Evolutionary conservation across 35 echinoderm and acorn worm genomes (phyloP).

Genomic region (Eucidaris tribuloides): DNA sequence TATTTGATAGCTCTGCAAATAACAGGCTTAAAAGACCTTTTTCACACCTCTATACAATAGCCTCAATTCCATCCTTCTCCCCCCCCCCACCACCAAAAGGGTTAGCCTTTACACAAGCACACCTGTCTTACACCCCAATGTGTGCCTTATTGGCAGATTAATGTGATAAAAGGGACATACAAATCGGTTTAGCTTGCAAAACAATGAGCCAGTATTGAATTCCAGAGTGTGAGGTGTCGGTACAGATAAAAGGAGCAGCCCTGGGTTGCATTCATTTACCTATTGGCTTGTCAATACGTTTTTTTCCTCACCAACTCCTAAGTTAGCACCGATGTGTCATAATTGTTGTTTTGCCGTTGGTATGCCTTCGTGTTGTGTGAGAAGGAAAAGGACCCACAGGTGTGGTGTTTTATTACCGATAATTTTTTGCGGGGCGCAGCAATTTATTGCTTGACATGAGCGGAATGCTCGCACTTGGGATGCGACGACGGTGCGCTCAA

Average conservation of each 20-base stretch:
- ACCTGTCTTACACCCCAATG: constrained; percentile 22
- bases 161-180: neutral
- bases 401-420: no score
- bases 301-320: neutral
- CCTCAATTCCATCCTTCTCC: neutral
- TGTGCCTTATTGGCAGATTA: constrained; percentile 20
- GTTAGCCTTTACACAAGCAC: neutral
- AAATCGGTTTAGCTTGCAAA: no score
- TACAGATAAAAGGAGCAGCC: neutral
- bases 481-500: no score
- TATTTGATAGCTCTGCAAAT: neutral
- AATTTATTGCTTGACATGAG: no score
- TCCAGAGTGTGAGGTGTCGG: neutral
- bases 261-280: neutral
- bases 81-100: neutral
- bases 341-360: neutral
- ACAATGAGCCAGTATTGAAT: neutral
- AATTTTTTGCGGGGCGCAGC: no score
- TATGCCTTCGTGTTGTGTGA: neutral
- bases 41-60: constrained; percentile 10
- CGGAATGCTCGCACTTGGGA: no score
- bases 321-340: constrained; percentile 4
- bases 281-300: neutral
- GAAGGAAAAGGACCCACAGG: neutral
- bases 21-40: neutral